Evolutionary conservation across 2,797 vertebrate species (phyloP).

Genomic region (Delichon dasypus): DNA sequence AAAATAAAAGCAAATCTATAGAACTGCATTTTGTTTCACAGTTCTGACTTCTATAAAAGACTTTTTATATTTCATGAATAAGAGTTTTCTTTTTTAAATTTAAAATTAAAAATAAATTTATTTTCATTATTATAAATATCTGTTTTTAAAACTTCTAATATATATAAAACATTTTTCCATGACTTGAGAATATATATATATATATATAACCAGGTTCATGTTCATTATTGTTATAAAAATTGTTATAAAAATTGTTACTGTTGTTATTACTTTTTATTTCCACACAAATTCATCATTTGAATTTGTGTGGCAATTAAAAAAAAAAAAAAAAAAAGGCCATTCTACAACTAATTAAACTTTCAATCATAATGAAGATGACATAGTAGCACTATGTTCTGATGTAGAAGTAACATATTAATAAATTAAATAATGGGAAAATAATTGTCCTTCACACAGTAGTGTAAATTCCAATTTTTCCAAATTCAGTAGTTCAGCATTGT

Average conservation of each 20-base stretch:
- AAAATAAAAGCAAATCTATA: not conserved
- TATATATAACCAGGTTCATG: not conserved
- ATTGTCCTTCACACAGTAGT: not conserved
- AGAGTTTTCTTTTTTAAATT: not conserved
- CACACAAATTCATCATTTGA: not conserved
- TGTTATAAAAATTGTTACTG: not conserved
- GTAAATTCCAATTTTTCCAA: not conserved
- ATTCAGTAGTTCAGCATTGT: not conserved
- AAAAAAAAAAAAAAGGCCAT: not conserved
- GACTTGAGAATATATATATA: not conserved
- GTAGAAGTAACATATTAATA: not conserved
- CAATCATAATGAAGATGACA: not conserved
- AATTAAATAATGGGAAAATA: not conserved
- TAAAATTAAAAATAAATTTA: not conserved
- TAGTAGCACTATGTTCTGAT: not conserved
- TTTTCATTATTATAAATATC: not conserved
- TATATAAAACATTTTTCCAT: not conserved
- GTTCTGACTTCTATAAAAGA: not conserved
- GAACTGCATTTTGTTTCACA: not conserved
- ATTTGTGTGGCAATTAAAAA: not conserved
- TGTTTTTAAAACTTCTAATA: not conserved
- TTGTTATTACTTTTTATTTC: not conserved
- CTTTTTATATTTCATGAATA: not conserved
- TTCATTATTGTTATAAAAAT: not conserved
- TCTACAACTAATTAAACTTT: not conserved